phyloP scores from a whole-genome alignment of 2,797 vertebrate species.

The Tamandua tetradactyla region DNA sequence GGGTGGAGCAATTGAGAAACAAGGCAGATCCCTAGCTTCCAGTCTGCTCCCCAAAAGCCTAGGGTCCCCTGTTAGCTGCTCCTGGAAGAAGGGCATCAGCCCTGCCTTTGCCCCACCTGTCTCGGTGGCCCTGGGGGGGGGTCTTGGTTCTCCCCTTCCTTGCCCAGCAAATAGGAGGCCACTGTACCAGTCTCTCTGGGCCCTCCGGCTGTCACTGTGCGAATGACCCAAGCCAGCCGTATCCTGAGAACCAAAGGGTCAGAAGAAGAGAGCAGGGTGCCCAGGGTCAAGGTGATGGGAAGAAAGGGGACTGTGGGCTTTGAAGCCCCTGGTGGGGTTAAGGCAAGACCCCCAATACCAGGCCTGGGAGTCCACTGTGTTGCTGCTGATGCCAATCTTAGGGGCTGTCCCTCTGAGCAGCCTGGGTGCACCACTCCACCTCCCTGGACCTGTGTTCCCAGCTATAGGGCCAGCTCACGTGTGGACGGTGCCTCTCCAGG shows the following conservation, averaged over 20 bases:
- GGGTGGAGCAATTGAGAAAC: too few relatives aligned
- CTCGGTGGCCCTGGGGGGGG: not conserved
- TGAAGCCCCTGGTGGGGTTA: not conserved
- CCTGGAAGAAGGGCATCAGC: not conserved
- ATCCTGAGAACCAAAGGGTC: not conserved
- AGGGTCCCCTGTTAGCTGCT: too few relatives aligned
- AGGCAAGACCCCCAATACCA: too few relatives aligned
- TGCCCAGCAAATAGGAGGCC: not conserved
- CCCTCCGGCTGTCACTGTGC: not conserved
- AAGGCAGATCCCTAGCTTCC: not conserved
- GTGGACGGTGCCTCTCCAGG: fast-evolving
- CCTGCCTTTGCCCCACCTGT: not conserved
- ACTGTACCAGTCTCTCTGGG: not conserved
- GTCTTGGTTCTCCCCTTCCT: not conserved
- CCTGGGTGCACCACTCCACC: too few relatives aligned
- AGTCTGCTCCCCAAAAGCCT: not conserved
- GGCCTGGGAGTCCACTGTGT: not conserved
- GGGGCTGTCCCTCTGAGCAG: too few relatives aligned
- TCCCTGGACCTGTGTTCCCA: not conserved
- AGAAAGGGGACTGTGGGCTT: not conserved
- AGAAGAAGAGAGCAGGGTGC: not conserved
- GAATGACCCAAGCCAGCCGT: not conserved
- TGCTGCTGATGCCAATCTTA: too few relatives aligned
- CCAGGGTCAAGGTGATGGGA: not conserved
- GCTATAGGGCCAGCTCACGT: not conserved